Percentiles rank a stretch among this genome's conserved stretches.
Evolutionary conservation across 1,140 invertebrate genomes (phyloP).

Genomic region (Pentalonia nigronervosa): DNA sequence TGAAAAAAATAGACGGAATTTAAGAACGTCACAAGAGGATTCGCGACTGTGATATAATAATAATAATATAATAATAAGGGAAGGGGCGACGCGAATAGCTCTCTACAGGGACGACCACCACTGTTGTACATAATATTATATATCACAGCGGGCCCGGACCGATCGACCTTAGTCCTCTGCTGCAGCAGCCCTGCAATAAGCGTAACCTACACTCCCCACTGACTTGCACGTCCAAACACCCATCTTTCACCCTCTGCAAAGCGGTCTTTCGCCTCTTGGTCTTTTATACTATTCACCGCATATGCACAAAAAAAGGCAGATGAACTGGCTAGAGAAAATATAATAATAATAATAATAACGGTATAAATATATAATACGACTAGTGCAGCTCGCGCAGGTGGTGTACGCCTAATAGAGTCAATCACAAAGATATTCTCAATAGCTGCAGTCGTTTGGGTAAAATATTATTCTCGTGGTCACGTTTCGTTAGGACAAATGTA

Average conservation of each 20-base stretch:
- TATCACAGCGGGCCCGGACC: neutral
- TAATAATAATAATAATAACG: neutral
- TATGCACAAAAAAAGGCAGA: neutral
- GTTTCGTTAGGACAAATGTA: neutral
- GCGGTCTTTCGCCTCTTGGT: neutral
- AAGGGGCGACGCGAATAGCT: neutral
- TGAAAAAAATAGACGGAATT: neutral
- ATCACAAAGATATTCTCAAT: neutral
- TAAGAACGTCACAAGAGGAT: neutral
- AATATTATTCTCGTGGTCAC: neutral
- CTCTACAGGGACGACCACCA: slow-evolving; percentile 45
- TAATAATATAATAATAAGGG: neutral
- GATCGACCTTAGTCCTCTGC: neutral
- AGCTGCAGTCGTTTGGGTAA: neutral
- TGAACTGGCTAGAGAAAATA: neutral
- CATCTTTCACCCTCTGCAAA: neutral
- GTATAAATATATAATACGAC: neutral
- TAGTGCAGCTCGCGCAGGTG: neutral
- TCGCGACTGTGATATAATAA: neutral
- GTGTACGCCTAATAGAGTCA: neutral
- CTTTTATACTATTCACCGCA: neutral
- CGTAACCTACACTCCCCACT: neutral
- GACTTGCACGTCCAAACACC: neutral
- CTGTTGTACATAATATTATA: neutral
- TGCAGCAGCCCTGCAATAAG: neutral